These are phyloP conservation scores for Philotrypesis tridentata DNA, from an alignment of 1,140 invertebrate genomes.

Conservation along the genomic window DNA sequence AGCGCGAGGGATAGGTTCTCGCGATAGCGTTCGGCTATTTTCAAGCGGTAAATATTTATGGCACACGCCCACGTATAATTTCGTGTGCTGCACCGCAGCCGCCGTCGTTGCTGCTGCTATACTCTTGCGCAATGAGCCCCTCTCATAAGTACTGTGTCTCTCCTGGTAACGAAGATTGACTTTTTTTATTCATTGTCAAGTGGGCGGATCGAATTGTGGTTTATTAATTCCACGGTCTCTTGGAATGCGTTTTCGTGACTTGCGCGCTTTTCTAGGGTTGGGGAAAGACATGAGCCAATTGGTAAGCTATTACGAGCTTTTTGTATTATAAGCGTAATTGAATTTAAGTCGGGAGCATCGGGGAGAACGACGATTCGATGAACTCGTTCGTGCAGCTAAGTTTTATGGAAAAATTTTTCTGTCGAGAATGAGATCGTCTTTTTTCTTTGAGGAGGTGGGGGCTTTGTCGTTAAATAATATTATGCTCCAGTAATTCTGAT, in stretches of 20 bases:
- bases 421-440: too few species aligned
- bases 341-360: neutral
- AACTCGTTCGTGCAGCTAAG: too few species aligned
- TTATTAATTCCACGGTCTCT: conserved; percentile 8
- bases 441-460: too few species aligned
- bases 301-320: neutral
- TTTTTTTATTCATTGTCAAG: neutral
- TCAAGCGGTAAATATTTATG: conserved; percentile 27
- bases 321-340: neutral
- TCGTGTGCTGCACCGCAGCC: neutral
- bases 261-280: neutral
- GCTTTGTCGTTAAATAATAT: too few species aligned
- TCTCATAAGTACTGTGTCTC: neutral
- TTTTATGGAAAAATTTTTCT: too few species aligned
- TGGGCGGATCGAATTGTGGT: neutral
- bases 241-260: neutral
- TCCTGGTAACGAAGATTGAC: neutral
- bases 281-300: neutral
- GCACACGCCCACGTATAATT: conserved; percentile 6
- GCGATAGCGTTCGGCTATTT: neutral
- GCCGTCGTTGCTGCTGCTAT: neutral
- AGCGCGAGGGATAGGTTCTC: neutral
- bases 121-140: neutral
- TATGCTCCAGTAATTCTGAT: too few species aligned
- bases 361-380: too few species aligned